Percentiles rank a stretch among this genome's conserved stretches.
Conservation (phyloP, 2,113 vertebrate genomes). For the Nannospalax galili region DNA sequence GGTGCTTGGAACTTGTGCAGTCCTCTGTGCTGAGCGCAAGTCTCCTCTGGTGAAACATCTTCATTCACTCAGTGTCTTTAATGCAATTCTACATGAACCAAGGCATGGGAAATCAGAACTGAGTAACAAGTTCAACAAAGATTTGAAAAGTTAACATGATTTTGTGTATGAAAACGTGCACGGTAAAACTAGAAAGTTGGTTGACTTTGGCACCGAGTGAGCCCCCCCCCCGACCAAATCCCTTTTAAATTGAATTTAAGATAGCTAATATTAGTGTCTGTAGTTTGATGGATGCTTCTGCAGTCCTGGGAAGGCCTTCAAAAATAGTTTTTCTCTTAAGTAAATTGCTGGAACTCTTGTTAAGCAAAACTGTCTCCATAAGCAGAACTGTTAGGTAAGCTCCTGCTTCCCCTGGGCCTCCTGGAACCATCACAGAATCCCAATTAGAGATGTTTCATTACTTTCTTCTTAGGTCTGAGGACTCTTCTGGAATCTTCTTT, state of each 20-base stretch:
- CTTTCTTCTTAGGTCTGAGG: conserved; percentile 25
- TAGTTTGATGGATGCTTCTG: conserved; percentile 75
- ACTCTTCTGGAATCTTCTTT: conserved; percentile 45
- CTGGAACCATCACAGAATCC: conserved; percentile 31
- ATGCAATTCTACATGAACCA: neutral
- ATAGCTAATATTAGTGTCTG: conserved; percentile 76
- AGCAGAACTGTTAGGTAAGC: conserved; percentile 57
- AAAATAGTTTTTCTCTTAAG: conserved; percentile 78
- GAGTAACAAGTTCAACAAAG: conserved; percentile 52
- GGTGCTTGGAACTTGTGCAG: neutral
- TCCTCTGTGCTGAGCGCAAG: neutral
- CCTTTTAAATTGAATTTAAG: conserved; percentile 79
- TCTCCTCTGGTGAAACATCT: neutral
- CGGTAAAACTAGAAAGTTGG: conserved; percentile 65
- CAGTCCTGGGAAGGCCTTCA: conserved; percentile 73
- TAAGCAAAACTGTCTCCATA: conserved; percentile 59
- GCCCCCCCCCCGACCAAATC: conserved; percentile 67
- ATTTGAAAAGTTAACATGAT: conserved; percentile 65
- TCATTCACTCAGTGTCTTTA: neutral
- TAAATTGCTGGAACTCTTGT: conserved; percentile 63
- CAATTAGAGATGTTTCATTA: conserved; percentile 22
- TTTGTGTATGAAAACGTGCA: conserved; percentile 64
- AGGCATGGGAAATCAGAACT: conserved; percentile 9
- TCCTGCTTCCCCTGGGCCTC: neutral
- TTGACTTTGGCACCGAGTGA: conserved; percentile 76